phyloP scores from a whole-genome alignment of 2,888 invertebrate genomes.

The Cyclophora punctaria region DNA sequence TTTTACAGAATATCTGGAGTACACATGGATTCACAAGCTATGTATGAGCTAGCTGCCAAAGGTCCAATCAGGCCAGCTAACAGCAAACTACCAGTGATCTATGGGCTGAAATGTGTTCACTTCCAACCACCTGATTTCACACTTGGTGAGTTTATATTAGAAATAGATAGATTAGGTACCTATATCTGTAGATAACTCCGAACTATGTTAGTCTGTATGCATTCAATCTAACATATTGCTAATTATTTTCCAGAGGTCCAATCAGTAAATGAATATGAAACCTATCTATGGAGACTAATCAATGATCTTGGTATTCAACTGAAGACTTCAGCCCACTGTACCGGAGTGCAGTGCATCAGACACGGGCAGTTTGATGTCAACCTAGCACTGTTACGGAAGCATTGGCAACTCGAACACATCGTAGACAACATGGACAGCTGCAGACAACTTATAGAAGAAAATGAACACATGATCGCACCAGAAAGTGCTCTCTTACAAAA shows the following conservation, averaged over 20 bases:
- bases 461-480: conserved; percentile 60
- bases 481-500: conserved; percentile 36
- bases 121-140: conserved; percentile 90
- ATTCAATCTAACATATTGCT: no score
- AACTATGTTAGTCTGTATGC: no score
- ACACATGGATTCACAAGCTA: conserved; percentile 88
- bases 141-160: conserved; percentile 74
- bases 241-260: conserved; percentile 82
- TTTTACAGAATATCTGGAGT: conserved; percentile 82
- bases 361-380: conserved; percentile 87
- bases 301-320: conserved; percentile 88
- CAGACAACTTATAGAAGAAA: conserved; percentile 64
- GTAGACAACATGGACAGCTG: conserved; percentile 78
- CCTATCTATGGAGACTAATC: conserved; percentile 84
- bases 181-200: no score
- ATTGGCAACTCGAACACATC: conserved; percentile 85
- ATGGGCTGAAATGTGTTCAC: conserved; percentile 88
- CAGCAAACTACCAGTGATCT: conserved; percentile 83
- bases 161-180: no score
- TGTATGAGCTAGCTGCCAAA: conserved; percentile 89
- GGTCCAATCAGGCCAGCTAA: conserved; percentile 86
- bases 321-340: conserved; percentile 87
- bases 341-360: conserved; percentile 85
- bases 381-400: conserved; percentile 85
- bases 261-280: conserved; percentile 88